Evolutionary conservation across 2,113 vertebrate genomes (phyloP).

Genomic region (Etheostoma spectabile): DNA sequence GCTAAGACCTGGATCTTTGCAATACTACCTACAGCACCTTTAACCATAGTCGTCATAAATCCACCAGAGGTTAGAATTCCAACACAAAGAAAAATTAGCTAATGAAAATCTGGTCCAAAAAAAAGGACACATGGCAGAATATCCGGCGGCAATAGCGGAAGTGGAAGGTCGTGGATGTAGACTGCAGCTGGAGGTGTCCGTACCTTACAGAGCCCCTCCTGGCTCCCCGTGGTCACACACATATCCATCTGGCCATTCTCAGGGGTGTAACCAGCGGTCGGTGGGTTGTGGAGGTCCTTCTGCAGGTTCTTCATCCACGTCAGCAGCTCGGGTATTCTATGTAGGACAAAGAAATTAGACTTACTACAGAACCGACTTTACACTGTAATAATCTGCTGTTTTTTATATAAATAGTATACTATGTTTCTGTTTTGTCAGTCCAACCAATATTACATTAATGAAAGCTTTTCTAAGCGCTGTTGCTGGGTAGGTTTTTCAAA

Average conservation of each 20-base stretch:
- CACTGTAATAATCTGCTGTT: background rate
- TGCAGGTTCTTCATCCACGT: slow-evolving; percentile 94
- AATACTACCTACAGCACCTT: too few species aligned
- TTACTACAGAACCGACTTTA: background rate
- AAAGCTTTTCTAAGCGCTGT: background rate
- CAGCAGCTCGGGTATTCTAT: slow-evolving; percentile 92
- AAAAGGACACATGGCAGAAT: too few species aligned
- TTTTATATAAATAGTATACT: background rate
- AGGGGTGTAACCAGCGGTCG: slow-evolving; percentile 82
- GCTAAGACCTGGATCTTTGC: too few species aligned
- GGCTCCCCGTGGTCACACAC: slow-evolving; percentile 93
- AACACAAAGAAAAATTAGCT: too few species aligned
- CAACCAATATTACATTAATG: background rate
- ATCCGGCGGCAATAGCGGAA: too few species aligned
- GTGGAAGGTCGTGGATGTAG: too few species aligned
- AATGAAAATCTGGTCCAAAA: too few species aligned
- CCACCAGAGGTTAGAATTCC: too few species aligned
- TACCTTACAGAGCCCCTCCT: slow-evolving; percentile 95
- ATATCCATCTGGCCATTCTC: slow-evolving; percentile 91
- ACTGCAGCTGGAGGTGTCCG: slow-evolving; percentile 32
- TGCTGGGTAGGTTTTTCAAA: background rate
- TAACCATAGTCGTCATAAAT: too few species aligned
- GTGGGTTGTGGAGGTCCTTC: slow-evolving; percentile 89
- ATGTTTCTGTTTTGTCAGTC: background rate
- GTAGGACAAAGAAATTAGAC: rapidly evolving